Percentiles rank a stretch among this genome's conserved stretches.
phyloP scores from a whole-genome alignment of 2,888 invertebrate species.

The Leptinotarsa juncta region DNA sequence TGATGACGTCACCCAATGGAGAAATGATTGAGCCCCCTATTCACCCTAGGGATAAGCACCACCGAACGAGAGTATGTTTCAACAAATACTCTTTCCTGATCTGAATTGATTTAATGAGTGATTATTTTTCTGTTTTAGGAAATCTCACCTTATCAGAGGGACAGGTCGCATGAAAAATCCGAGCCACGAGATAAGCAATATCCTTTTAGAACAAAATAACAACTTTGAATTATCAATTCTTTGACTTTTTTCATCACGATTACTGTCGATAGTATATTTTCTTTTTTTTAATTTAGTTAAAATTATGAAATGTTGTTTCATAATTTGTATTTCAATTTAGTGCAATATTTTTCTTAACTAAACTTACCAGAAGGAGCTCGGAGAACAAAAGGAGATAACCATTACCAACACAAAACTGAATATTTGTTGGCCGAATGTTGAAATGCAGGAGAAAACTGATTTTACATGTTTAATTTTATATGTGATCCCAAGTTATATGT shows the following conservation, averaged over 20 bases:
- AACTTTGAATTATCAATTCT: too few species aligned
- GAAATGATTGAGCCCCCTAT: conserved; percentile 73
- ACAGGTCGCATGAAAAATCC: conserved; percentile 80
- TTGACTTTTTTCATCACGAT: too few species aligned
- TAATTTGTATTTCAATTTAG: not conserved
- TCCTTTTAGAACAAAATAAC: conserved; percentile 67
- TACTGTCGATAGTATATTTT: not conserved
- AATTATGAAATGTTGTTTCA: too few species aligned
- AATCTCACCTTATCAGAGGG: conserved; percentile 79
- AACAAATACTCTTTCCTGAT: not conserved
- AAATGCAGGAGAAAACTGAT: conserved; percentile 34
- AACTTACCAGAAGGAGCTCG: conserved; percentile 64
- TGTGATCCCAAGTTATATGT: conserved; percentile 41
- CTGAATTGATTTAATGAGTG: not conserved
- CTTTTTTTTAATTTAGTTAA: not conserved
- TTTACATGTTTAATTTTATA: conserved; percentile 44
- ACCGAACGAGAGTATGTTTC: conserved; percentile 76
- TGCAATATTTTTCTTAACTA: conserved; percentile 62
- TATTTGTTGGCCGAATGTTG: conserved; percentile 24
- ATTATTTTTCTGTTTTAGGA: conserved; percentile 71
- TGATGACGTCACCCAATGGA: conserved; percentile 77
- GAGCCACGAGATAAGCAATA: conserved; percentile 86
- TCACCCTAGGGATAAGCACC: conserved; percentile 80
- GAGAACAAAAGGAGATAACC: conserved; percentile 65
- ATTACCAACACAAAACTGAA: conserved; percentile 27